Percentiles rank a stretch among this genome's conserved stretches.
These are phyloP conservation scores for Gobio gobio DNA, from an alignment of 2,113 vertebrate genomes.

Conservation along the genomic window DNA sequence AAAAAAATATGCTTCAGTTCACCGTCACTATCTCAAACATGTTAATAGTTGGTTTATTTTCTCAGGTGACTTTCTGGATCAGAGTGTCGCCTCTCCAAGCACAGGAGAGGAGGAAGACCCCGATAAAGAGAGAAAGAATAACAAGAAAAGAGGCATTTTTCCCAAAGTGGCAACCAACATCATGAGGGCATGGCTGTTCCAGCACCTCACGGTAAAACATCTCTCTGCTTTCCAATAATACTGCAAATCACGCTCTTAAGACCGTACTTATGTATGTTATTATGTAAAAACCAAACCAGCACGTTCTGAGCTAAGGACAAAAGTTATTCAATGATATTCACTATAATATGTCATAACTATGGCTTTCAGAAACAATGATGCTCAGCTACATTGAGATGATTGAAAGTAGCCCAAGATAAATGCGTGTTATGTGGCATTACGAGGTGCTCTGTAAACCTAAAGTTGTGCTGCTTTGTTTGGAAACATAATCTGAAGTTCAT, in stretches of 20 bases:
- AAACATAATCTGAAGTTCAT: background rate
- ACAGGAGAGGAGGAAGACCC: constrained; percentile 93
- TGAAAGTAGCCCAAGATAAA: background rate
- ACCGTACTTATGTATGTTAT: background rate
- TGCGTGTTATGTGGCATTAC: background rate
- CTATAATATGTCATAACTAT: background rate
- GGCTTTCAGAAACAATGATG: background rate
- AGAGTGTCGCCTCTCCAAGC: constrained; percentile 91
- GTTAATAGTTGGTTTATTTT: background rate
- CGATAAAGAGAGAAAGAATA: constrained; percentile 92
- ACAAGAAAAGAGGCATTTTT: constrained; percentile 98
- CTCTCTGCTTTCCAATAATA: background rate
- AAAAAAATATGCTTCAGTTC: background rate
- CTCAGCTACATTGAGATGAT: background rate
- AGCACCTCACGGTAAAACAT: constrained; percentile 91
- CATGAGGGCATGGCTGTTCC: constrained; percentile 98
- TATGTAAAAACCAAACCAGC: background rate
- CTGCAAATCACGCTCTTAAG: background rate
- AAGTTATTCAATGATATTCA: background rate
- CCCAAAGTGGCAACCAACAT: constrained; percentile 99
- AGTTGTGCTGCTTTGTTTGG: background rate
- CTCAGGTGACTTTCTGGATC: constrained; percentile 92
- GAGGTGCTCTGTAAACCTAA: background rate
- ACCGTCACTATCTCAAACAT: background rate
- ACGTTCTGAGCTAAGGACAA: background rate